Conservation (phyloP, 2,797 vertebrate genomes). For the Apogon hyalosoma region DNA sequence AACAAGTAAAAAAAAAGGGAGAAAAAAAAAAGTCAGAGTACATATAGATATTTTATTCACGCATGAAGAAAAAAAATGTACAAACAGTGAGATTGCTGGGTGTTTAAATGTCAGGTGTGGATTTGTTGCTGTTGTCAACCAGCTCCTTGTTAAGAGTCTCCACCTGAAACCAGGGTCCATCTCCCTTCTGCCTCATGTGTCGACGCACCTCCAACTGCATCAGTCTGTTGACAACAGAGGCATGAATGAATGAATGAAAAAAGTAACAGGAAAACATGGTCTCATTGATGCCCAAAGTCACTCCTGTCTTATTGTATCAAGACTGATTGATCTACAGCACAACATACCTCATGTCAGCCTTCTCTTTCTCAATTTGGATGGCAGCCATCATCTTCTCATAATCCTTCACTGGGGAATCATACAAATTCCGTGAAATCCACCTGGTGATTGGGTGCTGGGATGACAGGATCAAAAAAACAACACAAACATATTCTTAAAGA, state of each 20-base stretch:
- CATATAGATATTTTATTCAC: slow-evolving; percentile 82
- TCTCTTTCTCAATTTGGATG: slow-evolving; percentile 86
- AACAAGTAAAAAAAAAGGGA: not conserved
- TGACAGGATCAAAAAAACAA: slow-evolving; percentile 7
- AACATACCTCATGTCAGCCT: slow-evolving; percentile 86
- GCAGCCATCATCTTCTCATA: slow-evolving; percentile 93
- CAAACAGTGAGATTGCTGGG: slow-evolving; percentile 68
- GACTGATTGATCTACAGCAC: not conserved
- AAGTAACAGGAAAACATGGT: not conserved
- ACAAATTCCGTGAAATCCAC: slow-evolving; percentile 87
- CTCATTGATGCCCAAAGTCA: too few species aligned
- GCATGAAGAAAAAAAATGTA: slow-evolving; percentile 68
- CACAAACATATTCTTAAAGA: not conserved
- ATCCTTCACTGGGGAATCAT: slow-evolving; percentile 89
- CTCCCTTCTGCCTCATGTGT: slow-evolving; percentile 90
- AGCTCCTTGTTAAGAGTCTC: slow-evolving; percentile 85
- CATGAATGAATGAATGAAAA: not conserved
- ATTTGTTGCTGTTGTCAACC: slow-evolving; percentile 85
- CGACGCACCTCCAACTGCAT: slow-evolving; percentile 84
- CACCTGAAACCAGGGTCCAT: slow-evolving; percentile 91
- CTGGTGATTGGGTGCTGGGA: slow-evolving; percentile 94
- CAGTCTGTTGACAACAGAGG: slow-evolving; percentile 75
- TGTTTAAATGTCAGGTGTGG: slow-evolving; percentile 88
- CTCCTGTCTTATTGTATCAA: not conserved
- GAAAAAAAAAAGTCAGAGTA: slow-evolving; percentile 28